Conservation (phyloP, 2,888 invertebrate genomes). For the Mythimna ferrago region DNA sequence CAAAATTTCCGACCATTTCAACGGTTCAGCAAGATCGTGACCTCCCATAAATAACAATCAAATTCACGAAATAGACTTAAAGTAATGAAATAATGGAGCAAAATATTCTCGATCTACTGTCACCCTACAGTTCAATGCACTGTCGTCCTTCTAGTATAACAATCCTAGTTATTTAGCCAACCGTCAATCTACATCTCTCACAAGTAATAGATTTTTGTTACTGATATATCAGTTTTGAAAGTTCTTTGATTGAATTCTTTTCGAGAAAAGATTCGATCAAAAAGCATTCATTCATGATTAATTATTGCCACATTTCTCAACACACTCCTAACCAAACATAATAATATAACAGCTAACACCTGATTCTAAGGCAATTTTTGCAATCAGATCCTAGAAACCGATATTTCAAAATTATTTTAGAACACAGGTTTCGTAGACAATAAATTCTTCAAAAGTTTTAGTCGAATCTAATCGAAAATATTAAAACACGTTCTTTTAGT, state of each 20-base stretch:
- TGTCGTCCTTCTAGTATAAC: conserved; percentile 34
- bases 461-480: conserved; percentile 1
- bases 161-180: conserved; percentile 18
- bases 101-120: conserved; percentile 19
- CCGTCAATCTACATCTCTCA: conserved; percentile 10
- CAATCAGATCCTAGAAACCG: neutral
- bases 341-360: neutral
- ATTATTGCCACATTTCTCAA: neutral
- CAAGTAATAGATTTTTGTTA: neutral
- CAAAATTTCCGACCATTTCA: conserved; percentile 14
- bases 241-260: neutral
- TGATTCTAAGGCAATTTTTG: neutral
- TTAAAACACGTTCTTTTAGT: neutral
- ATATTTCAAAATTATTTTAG: neutral
- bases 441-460: conserved; percentile 7
- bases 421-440: neutral
- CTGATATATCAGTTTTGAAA: neutral
- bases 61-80: conserved; percentile 21
- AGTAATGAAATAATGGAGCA: conserved; percentile 28
- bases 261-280: neutral
- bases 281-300: neutral
- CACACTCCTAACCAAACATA: neutral
- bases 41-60: conserved; percentile 41
- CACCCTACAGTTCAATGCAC: conserved; percentile 41
- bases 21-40: conserved; percentile 8